Evolutionary conservation across 2,888 invertebrate species (phyloP).

Genomic region (Druceiella hillmani): DNA sequence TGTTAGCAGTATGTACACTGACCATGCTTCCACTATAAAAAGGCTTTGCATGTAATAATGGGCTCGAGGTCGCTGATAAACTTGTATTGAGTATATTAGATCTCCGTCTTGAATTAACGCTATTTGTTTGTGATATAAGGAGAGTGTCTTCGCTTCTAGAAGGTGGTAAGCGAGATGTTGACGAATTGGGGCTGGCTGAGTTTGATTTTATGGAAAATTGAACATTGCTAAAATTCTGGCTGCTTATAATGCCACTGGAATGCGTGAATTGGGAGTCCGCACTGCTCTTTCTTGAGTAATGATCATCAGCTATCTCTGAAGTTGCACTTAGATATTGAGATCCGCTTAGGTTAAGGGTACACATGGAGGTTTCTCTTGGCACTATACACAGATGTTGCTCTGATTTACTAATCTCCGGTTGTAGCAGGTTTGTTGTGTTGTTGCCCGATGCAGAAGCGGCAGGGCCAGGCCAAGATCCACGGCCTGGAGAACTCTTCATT

Average conservation of each 20-base stretch:
- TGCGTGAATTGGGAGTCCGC: slow-evolving; percentile 55
- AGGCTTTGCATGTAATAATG: slow-evolving; percentile 57
- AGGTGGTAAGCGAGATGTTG: slow-evolving; percentile 57
- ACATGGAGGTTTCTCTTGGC: slow-evolving; percentile 48
- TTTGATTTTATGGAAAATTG: slow-evolving; percentile 43
- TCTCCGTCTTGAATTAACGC: slow-evolving; percentile 44
- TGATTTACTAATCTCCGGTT: slow-evolving; percentile 76
- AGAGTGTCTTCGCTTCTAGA: slow-evolving; percentile 78
- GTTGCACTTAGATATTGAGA: slow-evolving; percentile 53
- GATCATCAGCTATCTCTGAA: slow-evolving; percentile 27
- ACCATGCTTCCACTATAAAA: slow-evolving; percentile 59
- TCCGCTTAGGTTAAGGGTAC: slow-evolving; percentile 47
- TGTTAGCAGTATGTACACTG: slow-evolving; percentile 56
- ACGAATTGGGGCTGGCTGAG: slow-evolving; percentile 40
- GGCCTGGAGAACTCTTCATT: slow-evolving; percentile 68
- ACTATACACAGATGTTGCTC: slow-evolving; percentile 65
- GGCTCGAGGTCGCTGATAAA: slow-evolving; percentile 64
- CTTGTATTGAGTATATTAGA: slow-evolving; percentile 55
- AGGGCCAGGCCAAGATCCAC: slow-evolving; percentile 85
- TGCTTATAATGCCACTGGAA: slow-evolving; percentile 43
- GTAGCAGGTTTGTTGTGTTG: slow-evolving; percentile 44
- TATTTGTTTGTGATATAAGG: slow-evolving; percentile 39
- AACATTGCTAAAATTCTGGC: slow-evolving; percentile 40
- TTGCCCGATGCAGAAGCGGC: slow-evolving; percentile 49
- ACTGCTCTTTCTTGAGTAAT: slow-evolving; percentile 51